phyloP scores from a whole-genome alignment of 2,113 vertebrate genomes.

The Thalassarche chlororhynchos region DNA sequence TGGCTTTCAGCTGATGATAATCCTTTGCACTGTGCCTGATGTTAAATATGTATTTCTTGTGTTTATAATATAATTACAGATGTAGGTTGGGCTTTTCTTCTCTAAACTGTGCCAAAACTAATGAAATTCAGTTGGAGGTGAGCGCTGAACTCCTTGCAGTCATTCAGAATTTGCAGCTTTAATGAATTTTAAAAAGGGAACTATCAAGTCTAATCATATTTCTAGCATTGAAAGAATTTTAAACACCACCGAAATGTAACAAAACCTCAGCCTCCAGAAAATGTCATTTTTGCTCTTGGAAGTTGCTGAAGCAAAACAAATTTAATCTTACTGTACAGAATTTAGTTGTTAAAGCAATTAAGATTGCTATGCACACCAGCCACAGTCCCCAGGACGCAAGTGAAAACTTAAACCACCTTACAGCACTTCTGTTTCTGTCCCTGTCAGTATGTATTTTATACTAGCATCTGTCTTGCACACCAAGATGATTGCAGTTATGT shows the following conservation, averaged over 20 bases:
- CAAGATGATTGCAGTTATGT: background rate
- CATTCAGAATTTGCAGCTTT: conserved; percentile 15
- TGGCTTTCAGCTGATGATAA: background rate
- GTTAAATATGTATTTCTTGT: background rate
- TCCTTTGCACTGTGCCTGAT: background rate
- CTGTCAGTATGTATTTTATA: background rate
- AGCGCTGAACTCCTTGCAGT: background rate
- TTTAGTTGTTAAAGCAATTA: conserved; percentile 21
- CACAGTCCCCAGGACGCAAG: background rate
- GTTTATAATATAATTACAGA: background rate
- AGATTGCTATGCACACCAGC: background rate
- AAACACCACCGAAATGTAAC: background rate
- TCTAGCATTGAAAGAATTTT: conserved; percentile 1
- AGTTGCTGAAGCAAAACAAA: conserved; percentile 29
- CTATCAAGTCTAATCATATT: conserved; percentile 8
- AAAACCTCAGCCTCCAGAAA: conserved; percentile 8
- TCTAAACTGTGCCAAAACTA: background rate
- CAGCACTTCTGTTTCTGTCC: background rate
- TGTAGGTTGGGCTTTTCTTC: background rate
- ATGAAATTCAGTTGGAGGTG: background rate
- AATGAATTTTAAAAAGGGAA: conserved; percentile 16
- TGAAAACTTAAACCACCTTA: background rate
- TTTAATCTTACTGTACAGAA: conserved; percentile 13
- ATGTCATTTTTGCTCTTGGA: conserved; percentile 33
- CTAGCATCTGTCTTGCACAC: background rate